Conservation (phyloP, 1,140 invertebrate genomes). For the Gonioctena quinquepunctata region DNA sequence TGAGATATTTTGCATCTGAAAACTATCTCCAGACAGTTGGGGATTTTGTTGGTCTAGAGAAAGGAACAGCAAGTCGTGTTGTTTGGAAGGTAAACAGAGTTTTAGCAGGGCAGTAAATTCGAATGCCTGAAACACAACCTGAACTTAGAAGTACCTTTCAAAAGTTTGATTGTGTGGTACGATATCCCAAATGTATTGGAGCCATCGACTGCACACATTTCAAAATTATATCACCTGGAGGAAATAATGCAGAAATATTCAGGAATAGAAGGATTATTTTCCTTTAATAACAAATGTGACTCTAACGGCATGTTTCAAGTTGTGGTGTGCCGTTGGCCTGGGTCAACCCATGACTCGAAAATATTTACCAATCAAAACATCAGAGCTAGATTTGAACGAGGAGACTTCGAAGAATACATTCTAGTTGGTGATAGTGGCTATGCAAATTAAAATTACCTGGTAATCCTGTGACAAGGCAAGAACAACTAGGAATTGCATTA, state of each 20-base stretch:
- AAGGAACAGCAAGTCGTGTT: slow-evolving; percentile 17
- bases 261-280: slow-evolving; percentile 53
- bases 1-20: slow-evolving; percentile 20
- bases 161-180: slow-evolving; percentile 37
- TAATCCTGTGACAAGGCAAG: slow-evolving; percentile 28
- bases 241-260: slow-evolving; percentile 47
- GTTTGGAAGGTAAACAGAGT: slow-evolving; percentile 12
- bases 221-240: slow-evolving; percentile 25
- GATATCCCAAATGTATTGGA: slow-evolving; percentile 46
- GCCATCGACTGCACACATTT: slow-evolving; percentile 50
- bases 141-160: slow-evolving; percentile 29
- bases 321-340: slow-evolving; percentile 52
- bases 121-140: slow-evolving; percentile 30
- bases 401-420: neutral
- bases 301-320: slow-evolving; percentile 37
- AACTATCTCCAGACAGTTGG: slow-evolving; percentile 13
- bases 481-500: slow-evolving; percentile 51
- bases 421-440: slow-evolving; percentile 47
- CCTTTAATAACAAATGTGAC: slow-evolving; percentile 48
- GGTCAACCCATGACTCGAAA: slow-evolving; percentile 47
- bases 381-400: neutral
- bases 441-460: slow-evolving; percentile 38
- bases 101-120: slow-evolving; percentile 26
- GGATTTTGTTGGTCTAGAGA: slow-evolving; percentile 25
- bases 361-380: slow-evolving; percentile 44